Conservation (phyloP, 2,888 invertebrate genomes). For the Theretra japonica region DNA sequence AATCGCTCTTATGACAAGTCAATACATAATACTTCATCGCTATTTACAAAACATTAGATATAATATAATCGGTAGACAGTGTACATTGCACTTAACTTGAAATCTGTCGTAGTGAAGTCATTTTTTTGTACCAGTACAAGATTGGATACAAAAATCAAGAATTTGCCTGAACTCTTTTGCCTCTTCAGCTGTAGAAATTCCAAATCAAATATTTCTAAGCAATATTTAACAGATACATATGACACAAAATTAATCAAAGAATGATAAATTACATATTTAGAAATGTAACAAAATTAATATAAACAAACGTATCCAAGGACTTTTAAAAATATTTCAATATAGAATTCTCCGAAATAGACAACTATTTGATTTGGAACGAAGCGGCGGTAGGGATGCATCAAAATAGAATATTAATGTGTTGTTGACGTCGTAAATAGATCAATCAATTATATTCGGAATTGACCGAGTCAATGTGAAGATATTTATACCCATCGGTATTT, state of each 20-base stretch:
- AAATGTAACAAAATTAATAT: constrained; percentile 5
- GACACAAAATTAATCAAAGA: background rate
- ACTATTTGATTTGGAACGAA: constrained; percentile 17
- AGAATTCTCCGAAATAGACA: background rate
- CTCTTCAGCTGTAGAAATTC: too few relatives aligned
- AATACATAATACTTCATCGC: too few relatives aligned
- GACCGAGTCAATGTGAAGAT: background rate
- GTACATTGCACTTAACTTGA: too few relatives aligned
- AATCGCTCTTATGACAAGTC: too few relatives aligned
- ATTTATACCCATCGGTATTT: background rate
- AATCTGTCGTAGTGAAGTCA: too few relatives aligned
- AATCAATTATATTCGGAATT: background rate
- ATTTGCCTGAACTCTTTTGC: too few relatives aligned
- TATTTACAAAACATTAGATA: too few relatives aligned
- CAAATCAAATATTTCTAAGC: too few relatives aligned
- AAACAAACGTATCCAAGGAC: constrained; percentile 16
- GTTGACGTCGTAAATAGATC: constrained; percentile 1
- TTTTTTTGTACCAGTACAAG: too few relatives aligned
- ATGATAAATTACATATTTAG: background rate
- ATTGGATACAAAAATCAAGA: too few relatives aligned
- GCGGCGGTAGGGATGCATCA: background rate
- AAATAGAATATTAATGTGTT: background rate
- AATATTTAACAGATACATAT: too few relatives aligned
- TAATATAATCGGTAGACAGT: too few relatives aligned
- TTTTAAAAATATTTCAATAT: background rate